Conservation (phyloP, 2,797 vertebrate species). For the Siniperca undulata region DNA sequence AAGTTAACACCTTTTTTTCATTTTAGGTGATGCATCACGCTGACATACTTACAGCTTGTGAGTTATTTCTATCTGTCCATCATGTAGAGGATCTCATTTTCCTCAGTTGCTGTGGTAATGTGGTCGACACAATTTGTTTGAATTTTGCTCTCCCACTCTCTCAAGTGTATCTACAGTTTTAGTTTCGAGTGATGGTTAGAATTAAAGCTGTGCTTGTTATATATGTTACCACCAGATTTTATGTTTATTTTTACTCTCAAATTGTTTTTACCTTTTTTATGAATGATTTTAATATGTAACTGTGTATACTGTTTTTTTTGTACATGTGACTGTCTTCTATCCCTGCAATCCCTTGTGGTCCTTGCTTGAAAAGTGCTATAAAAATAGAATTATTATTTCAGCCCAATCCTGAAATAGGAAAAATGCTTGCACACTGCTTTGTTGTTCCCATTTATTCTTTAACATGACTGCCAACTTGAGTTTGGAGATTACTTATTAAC, state of each 20-base stretch:
- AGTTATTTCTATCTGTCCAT: slow-evolving; percentile 2
- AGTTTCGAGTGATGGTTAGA: not conserved
- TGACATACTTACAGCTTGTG: not conserved
- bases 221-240: not conserved
- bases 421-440: not conserved
- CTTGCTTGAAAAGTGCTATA: not conserved
- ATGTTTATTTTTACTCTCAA: no score
- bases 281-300: not conserved
- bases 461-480: no score
- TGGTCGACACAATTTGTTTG: not conserved
- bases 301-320: not conserved
- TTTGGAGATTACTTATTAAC: no score
- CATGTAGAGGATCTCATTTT: not conserved
- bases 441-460: not conserved
- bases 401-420: no score
- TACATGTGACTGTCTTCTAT: not conserved
- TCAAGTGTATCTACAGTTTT: not conserved
- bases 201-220: not conserved
- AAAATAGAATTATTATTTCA: not conserved
- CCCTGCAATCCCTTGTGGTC: not conserved
- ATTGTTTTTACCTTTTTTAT: no score
- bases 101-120: not conserved
- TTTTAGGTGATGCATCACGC: not conserved
- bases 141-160: not conserved
- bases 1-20: slow-evolving; percentile 11